Percentiles rank a stretch among this genome's conserved stretches.
These are phyloP conservation scores for Cavia porcellus DNA, from an alignment of 2,113 vertebrate species.

Conservation along the genomic window DNA sequence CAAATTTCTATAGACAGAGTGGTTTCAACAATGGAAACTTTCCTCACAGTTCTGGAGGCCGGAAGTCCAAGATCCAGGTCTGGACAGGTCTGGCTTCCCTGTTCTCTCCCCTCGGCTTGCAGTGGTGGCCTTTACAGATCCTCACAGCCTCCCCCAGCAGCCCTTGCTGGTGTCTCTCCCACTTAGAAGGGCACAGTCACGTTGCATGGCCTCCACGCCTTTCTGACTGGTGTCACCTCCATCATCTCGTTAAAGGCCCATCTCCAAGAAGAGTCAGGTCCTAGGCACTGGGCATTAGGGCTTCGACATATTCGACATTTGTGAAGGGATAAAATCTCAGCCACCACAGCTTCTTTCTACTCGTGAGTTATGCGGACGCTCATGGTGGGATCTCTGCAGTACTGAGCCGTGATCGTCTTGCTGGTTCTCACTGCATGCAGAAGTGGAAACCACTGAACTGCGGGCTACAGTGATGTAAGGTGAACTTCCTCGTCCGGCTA, in stretches of 20 bases:
- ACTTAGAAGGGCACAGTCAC: neutral
- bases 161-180: neutral
- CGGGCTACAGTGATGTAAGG: neutral
- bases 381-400: neutral
- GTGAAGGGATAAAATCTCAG: neutral
- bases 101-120: neutral
- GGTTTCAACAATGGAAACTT: neutral
- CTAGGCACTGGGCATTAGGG: neutral
- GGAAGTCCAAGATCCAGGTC: neutral
- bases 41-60: neutral
- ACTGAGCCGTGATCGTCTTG: neutral
- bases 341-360: neutral
- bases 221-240: neutral
- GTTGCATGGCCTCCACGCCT: accelerated
- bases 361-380: neutral
- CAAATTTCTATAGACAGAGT: neutral
- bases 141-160: neutral
- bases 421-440: neutral
- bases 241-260: neutral
- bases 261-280: neutral
- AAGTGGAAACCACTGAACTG: neutral
- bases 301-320: neutral
- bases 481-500: neutral
- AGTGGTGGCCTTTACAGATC: neutral
- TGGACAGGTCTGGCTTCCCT: neutral